These are phyloP conservation scores for Tachina fera DNA, from an alignment of 2,888 invertebrate species.

Conservation along the genomic window DNA sequence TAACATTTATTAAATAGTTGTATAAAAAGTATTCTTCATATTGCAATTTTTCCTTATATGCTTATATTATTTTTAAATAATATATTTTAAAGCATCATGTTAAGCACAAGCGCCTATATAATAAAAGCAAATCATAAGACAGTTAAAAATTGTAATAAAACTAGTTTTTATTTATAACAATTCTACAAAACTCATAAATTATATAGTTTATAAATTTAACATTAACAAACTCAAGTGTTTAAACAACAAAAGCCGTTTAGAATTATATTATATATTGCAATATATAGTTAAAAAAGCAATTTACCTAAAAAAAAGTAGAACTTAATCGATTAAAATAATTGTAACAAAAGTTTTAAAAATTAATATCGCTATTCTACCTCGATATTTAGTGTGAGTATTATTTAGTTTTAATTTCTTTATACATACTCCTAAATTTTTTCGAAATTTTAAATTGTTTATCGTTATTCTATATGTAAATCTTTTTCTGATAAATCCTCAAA, in stretches of 20 bases:
- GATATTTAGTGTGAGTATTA: conserved; percentile 55
- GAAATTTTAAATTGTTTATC: neutral
- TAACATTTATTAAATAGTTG: conserved; percentile 47
- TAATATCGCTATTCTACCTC: conserved; percentile 69
- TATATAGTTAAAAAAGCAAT: conserved; percentile 39
- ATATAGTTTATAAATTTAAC: conserved; percentile 46
- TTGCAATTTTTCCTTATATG: neutral
- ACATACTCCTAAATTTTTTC: neutral
- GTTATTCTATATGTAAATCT: neutral
- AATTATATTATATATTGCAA: conserved; percentile 36
- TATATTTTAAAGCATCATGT: conserved; percentile 13
- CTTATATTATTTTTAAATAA: conserved; percentile 7
- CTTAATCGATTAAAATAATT: conserved; percentile 6
- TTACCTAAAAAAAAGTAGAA: conserved; percentile 37
- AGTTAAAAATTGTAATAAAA: conserved; percentile 50
- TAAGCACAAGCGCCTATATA: conserved; percentile 65
- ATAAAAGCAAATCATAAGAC: conserved; percentile 36
- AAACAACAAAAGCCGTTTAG: conserved; percentile 35
- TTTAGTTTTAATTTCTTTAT: conserved; percentile 22
- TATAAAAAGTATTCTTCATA: conserved; percentile 33
- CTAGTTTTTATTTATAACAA: conserved; percentile 61
- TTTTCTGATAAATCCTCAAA: neutral
- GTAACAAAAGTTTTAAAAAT: conserved; percentile 34
- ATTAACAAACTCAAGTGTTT: conserved; percentile 40
- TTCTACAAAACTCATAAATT: conserved; percentile 44